phyloP scores from a whole-genome alignment of 2,797 vertebrate genomes.

The Cossypha dichroa region DNA sequence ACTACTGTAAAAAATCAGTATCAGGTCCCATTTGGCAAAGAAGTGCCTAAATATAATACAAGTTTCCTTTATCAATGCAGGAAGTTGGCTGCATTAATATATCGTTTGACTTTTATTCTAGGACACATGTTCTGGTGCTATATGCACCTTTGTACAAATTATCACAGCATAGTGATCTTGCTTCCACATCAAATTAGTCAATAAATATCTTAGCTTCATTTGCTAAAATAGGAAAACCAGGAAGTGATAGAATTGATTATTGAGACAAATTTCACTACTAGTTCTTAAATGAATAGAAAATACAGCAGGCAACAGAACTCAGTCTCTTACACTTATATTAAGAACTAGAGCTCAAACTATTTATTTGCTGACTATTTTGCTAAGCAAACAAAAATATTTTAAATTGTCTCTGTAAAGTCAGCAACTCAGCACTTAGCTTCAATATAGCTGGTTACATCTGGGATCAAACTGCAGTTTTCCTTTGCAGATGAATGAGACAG shows the following conservation, averaged over 20 bases:
- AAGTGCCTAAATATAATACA: neutral
- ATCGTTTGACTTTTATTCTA: neutral
- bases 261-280: neutral
- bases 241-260: neutral
- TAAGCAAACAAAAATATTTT: neutral
- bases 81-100: neutral
- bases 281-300: neutral
- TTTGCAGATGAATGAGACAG: neutral
- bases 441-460: neutral
- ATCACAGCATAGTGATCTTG: neutral
- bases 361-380: constrained; percentile 1
- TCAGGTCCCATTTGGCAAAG: neutral
- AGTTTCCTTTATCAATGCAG: neutral
- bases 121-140: neutral
- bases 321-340: neutral
- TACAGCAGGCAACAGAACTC: neutral
- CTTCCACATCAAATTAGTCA: neutral
- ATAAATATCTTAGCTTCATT: neutral
- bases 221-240: neutral
- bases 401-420: neutral
- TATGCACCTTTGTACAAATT: neutral
- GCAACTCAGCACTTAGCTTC: neutral
- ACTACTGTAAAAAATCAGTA: neutral
- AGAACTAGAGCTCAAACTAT: neutral
- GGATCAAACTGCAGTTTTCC: neutral